Evolutionary conservation across 2,113 vertebrate genomes (phyloP).

Genomic region (Rynchops niger): DNA sequence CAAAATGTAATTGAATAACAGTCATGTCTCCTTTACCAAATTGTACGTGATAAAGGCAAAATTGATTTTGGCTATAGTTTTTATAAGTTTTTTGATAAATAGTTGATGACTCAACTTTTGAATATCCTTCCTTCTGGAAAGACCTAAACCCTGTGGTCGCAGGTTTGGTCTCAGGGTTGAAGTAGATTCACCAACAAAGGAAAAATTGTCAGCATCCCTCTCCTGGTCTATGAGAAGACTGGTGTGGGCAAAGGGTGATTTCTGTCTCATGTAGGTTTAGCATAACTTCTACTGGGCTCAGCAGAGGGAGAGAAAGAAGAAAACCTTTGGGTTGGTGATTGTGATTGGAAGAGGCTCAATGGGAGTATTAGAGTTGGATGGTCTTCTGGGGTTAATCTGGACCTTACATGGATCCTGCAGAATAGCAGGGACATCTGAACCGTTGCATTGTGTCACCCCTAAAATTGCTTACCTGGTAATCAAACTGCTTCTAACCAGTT

Average conservation of each 20-base stretch:
- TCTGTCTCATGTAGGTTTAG: rapidly evolving
- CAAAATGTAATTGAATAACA: background rate
- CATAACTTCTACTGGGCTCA: background rate
- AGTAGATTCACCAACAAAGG: background rate
- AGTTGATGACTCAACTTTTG: background rate
- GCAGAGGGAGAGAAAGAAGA: background rate
- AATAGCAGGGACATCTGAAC: background rate
- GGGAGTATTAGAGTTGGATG: background rate
- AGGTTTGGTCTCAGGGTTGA: background rate
- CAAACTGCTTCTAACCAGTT: background rate
- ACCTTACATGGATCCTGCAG: background rate
- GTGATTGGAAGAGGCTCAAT: background rate
- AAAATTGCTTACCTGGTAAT: background rate
- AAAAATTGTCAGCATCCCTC: background rate
- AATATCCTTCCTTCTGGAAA: background rate
- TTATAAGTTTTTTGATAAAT: background rate
- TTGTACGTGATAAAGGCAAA: background rate
- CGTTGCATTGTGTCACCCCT: background rate
- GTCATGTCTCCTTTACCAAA: background rate
- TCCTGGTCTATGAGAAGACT: background rate
- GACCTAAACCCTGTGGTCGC: background rate
- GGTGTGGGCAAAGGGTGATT: background rate
- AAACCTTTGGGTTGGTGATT: background rate
- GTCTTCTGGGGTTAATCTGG: background rate
- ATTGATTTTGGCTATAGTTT: background rate